Conservation (phyloP, 2,113 vertebrate species). For the Mugil cephalus region DNA sequence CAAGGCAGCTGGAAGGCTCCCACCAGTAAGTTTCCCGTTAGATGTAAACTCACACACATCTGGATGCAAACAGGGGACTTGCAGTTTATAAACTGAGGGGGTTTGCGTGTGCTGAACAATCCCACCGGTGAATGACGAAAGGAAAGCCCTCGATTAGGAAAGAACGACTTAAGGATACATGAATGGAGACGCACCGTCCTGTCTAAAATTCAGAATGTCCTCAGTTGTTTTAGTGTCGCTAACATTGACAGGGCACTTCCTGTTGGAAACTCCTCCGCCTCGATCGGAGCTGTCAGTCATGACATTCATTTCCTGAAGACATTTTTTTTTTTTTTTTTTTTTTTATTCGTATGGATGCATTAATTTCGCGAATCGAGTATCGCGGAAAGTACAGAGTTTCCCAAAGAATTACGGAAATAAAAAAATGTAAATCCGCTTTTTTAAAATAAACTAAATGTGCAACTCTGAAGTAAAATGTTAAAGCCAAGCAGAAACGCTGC, state of each 20-base stretch:
- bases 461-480: neutral
- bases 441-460: neutral
- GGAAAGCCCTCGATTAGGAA: constrained; percentile 57
- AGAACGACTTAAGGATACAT: neutral
- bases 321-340: too few species aligned
- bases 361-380: neutral
- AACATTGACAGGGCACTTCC: constrained; percentile 52
- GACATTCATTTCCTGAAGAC: constrained; percentile 20
- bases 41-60: neutral
- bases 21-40: neutral
- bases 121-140: neutral
- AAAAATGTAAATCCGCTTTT: neutral
- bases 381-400: constrained; percentile 1
- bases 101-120: fast-evolving
- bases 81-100: neutral
- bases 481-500: too few species aligned
- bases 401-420: neutral
- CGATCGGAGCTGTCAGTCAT: constrained; percentile 1
- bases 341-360: neutral
- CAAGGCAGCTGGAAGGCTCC: too few species aligned
- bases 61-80: neutral
- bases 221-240: constrained; percentile 13
- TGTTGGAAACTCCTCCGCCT: constrained; percentile 63
- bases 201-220: constrained; percentile 59
- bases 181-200: neutral